A percentile compares a stretch with the other conserved stretches of the same genome.
Evolutionary conservation across 2,113 vertebrate genomes (phyloP).

Genomic region (Paratilapia polleni): DNA sequence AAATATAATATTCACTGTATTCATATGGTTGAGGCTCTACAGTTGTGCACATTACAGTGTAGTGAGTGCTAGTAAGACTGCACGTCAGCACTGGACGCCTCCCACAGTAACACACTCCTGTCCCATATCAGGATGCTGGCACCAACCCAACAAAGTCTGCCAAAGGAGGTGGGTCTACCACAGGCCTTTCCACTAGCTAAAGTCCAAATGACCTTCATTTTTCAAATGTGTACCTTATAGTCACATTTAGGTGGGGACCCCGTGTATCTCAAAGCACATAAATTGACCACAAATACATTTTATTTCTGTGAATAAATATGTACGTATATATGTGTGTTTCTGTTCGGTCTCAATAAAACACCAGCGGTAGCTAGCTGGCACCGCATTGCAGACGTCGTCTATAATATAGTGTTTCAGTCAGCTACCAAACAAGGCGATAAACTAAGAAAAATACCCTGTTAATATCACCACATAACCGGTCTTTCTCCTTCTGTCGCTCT

Average conservation of each 20-base stretch:
- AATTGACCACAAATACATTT: not conserved
- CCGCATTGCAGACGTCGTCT: not conserved
- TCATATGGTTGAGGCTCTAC: not conserved
- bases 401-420: not conserved
- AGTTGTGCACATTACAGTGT: not conserved
- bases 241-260: not conserved
- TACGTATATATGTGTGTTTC: not conserved
- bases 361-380: not conserved
- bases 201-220: slow-evolving; percentile 75
- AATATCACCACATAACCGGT: not conserved
- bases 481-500: not conserved
- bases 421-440: not conserved
- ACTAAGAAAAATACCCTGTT: not conserved
- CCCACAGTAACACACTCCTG: slow-evolving; percentile 6
- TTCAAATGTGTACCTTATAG: not conserved
- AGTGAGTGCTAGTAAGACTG: not conserved
- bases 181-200: slow-evolving; percentile 41
- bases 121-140: slow-evolving; percentile 49
- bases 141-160: slow-evolving; percentile 45
- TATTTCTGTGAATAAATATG: not conserved
- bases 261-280: not conserved
- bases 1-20: not conserved
- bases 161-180: slow-evolving; percentile 64
- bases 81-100: slow-evolving; percentile 33
- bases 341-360: not conserved